phyloP scores from a whole-genome alignment of 2,797 vertebrate species.

The Paedocypris micromegethes region DNA sequence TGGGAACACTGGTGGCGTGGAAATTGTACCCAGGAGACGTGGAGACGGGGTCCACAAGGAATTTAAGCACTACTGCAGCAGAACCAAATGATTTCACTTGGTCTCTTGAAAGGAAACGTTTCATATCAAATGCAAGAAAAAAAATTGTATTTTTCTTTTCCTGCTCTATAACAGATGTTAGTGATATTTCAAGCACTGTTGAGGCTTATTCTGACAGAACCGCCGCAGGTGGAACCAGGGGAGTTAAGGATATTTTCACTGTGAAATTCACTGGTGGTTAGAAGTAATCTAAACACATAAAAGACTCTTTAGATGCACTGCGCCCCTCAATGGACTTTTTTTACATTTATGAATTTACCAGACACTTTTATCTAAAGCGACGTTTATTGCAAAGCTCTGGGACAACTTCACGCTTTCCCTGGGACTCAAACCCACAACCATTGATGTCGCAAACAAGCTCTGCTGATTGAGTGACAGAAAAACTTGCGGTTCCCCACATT shows the following conservation, averaged over 20 bases:
- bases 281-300: slow-evolving; percentile 21
- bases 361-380: too few relatives aligned
- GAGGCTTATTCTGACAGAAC: slow-evolving; percentile 8
- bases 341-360: too few relatives aligned
- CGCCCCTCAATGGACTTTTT: slow-evolving; percentile 16
- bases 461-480: too few relatives aligned
- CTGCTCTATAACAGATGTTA: slow-evolving; percentile 12
- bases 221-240: slow-evolving; percentile 29
- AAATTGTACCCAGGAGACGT: slow-evolving; percentile 42
- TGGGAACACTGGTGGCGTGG: slow-evolving; percentile 38
- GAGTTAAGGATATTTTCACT: slow-evolving; percentile 18
- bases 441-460: too few relatives aligned
- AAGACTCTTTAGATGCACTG: slow-evolving; percentile 25
- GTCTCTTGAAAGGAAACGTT: slow-evolving; percentile 15
- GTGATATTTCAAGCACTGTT: slow-evolving; percentile 12
- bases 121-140: slow-evolving; percentile 19
- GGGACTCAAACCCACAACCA: too few relatives aligned
- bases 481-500: slow-evolving; percentile 47
- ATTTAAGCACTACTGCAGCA: slow-evolving; percentile 19
- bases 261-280: slow-evolving; percentile 11
- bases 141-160: slow-evolving; percentile 22
- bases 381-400: too few relatives aligned
- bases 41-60: slow-evolving; percentile 30
- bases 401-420: too few relatives aligned
- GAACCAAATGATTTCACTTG: not conserved